phyloP scores from a whole-genome alignment of 2,888 invertebrate genomes.

The Drosophila acutilabella region DNA sequence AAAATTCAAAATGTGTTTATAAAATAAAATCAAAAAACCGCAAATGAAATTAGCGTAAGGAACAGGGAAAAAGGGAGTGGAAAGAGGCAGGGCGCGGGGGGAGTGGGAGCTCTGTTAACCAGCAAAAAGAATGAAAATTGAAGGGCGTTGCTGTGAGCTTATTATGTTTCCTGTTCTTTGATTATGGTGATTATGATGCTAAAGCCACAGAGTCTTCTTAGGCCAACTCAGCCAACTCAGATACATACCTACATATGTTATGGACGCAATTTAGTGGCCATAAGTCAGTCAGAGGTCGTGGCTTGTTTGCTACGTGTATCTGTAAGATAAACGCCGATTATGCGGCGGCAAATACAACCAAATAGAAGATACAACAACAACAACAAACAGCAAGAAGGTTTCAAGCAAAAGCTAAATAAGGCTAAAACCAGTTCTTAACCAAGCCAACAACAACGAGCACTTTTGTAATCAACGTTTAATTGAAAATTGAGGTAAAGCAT shows the following conservation, averaged over 20 bases:
- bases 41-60: slow-evolving; percentile 72
- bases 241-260: slow-evolving; percentile 10
- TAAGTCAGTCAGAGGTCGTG: slow-evolving; percentile 61
- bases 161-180: slow-evolving; percentile 63
- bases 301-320: slow-evolving; percentile 48
- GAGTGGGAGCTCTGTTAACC: slow-evolving; percentile 34
- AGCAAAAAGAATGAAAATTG: slow-evolving; percentile 54
- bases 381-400: slow-evolving; percentile 2
- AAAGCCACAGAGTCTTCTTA: slow-evolving; percentile 1
- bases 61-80: neutral
- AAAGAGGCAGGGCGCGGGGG: too few relatives aligned
- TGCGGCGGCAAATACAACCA: slow-evolving; percentile 11
- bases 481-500: slow-evolving; percentile 59
- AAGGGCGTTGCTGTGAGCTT: slow-evolving; percentile 71
- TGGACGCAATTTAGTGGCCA: slow-evolving; percentile 66
- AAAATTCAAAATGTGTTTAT: slow-evolving; percentile 37
- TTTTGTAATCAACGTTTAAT: slow-evolving; percentile 64
- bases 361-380: slow-evolving; percentile 1
- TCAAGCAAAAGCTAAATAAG: neutral
- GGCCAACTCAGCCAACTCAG: slow-evolving; percentile 14
- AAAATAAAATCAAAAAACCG: slow-evolving; percentile 67
- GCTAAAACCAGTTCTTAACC: slow-evolving; percentile 46
- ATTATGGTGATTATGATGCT: slow-evolving; percentile 51
- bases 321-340: slow-evolving; percentile 41
- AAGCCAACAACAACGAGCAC: slow-evolving; percentile 4